A percentile compares a stretch with the other conserved stretches of the same genome.
phyloP scores from a whole-genome alignment of 2,888 invertebrate species.

The Acanthosepion pharaonis region DNA sequence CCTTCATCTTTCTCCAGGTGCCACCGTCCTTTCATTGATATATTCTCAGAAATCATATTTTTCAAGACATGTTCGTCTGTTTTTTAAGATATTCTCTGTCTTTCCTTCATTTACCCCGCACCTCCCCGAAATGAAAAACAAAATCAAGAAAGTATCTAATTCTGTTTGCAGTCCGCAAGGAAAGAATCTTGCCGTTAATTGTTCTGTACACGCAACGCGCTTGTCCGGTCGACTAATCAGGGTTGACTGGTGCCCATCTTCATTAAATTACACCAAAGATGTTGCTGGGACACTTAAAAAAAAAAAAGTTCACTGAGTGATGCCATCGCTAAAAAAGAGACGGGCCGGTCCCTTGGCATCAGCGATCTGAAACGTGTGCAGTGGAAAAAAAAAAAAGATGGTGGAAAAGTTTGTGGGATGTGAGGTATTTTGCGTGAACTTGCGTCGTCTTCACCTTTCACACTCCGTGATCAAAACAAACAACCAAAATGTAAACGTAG shows the following conservation, averaged over 20 bases:
- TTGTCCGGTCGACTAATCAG: neutral
- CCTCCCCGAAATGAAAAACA: neutral
- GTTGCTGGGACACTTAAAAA: neutral
- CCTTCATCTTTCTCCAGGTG: too few species aligned
- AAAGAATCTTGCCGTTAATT: neutral
- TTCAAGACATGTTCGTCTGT: too few species aligned
- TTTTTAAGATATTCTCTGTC: neutral
- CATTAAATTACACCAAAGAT: neutral
- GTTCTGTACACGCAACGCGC: neutral
- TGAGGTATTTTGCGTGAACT: too few species aligned
- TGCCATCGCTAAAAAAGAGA: neutral
- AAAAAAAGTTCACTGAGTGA: neutral
- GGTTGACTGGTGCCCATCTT: neutral
- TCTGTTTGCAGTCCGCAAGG: neutral
- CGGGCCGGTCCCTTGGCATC: neutral
- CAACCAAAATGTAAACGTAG: too few species aligned
- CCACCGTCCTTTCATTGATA: too few species aligned
- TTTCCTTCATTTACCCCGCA: neutral
- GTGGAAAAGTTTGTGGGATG: neutral
- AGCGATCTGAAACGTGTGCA: neutral
- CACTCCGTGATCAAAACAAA: too few species aligned
- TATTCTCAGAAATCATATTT: too few species aligned
- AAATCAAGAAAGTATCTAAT: neutral
- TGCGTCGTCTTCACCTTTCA: too few species aligned
- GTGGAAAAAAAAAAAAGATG: neutral